Conservation (phyloP, 2,888 invertebrate genomes). For the Perdita meconis region DNA sequence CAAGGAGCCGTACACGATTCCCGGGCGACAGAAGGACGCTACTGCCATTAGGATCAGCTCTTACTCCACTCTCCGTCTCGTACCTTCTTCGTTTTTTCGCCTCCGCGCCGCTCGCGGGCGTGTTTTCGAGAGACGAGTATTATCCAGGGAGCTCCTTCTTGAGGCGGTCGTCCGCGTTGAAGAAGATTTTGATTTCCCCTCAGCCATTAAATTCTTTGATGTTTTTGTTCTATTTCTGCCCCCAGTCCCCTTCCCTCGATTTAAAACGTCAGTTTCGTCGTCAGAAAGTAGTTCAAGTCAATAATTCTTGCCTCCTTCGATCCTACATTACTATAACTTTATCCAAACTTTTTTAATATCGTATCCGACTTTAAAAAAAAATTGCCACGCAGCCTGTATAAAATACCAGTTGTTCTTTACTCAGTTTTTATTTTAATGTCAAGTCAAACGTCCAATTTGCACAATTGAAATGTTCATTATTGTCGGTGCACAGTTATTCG, state of each 20-base stretch:
- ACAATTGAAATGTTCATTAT: constrained; percentile 27
- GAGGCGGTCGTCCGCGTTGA: constrained; percentile 27
- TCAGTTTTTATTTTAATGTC: too few species aligned
- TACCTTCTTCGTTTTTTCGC: constrained; percentile 39
- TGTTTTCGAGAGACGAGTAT: constrained; percentile 49
- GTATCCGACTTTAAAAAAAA: too few species aligned
- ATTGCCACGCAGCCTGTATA: too few species aligned
- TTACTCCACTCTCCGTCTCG: constrained; percentile 46
- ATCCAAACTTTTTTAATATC: too few species aligned
- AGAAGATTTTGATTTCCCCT: constrained; percentile 38
- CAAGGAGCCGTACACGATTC: constrained; percentile 71
- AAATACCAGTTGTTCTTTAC: not conserved
- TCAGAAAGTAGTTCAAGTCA: constrained; percentile 1
- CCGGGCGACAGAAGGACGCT: constrained; percentile 75
- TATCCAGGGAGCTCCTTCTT: constrained; percentile 30
- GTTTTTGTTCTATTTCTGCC: constrained; percentile 4
- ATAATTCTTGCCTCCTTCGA: not conserved
- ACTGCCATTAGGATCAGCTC: constrained; percentile 77
- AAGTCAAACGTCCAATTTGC: not conserved
- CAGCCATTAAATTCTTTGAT: constrained; percentile 24
- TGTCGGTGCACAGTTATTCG: constrained; percentile 25
- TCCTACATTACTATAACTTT: too few species aligned
- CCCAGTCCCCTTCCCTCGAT: not conserved
- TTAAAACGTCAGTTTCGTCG: constrained; percentile 13
- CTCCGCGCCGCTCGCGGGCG: constrained; percentile 27